A percentile compares a stretch with the other conserved stretches of the same genome.
Conservation (phyloP, 2,888 invertebrate genomes). For the Crepidodera aurea region DNA sequence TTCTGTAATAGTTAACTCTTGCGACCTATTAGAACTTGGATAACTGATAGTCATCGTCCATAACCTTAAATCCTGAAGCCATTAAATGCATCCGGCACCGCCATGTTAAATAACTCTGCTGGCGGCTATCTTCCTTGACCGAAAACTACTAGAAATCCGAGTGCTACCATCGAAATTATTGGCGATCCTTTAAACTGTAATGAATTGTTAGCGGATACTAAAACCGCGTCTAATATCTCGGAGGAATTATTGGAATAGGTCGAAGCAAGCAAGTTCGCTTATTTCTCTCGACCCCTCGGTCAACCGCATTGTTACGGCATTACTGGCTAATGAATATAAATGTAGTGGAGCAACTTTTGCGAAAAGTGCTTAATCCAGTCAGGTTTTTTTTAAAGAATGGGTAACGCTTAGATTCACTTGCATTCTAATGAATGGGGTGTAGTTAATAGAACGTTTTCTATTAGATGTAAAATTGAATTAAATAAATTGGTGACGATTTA, state of each 20-base stretch:
- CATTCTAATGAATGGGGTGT: no score
- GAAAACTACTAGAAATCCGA: slow-evolving; percentile 17
- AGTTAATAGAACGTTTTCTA: no score
- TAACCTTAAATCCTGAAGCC: not conserved
- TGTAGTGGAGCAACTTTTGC: slow-evolving; percentile 48
- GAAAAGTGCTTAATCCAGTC: slow-evolving; percentile 23
- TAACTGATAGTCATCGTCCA: not conserved
- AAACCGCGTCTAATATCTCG: slow-evolving; percentile 33
- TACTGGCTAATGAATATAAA: slow-evolving; percentile 58
- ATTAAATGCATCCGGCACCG: slow-evolving; percentile 8
- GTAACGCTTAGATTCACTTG: not conserved
- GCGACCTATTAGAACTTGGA: not conserved
- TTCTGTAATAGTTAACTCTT: not conserved
- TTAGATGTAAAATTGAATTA: no score
- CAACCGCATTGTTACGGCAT: slow-evolving; percentile 58
- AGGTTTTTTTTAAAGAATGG: not conserved
- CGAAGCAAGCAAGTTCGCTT: slow-evolving; percentile 30
- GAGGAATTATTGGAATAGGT: slow-evolving; percentile 39
- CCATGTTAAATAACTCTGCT: slow-evolving; percentile 15
- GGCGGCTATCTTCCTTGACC: slow-evolving; percentile 7
- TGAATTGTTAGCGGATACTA: slow-evolving; percentile 36
- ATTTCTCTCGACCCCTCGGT: slow-evolving; percentile 48
- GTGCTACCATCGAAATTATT: slow-evolving; percentile 28
- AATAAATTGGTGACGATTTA: no score
- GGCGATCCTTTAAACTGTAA: slow-evolving; percentile 39